A percentile compares a stretch with the other conserved stretches of the same genome.
Conservation (phyloP, 1,140 invertebrate genomes). For the Orius insidiosus region DNA sequence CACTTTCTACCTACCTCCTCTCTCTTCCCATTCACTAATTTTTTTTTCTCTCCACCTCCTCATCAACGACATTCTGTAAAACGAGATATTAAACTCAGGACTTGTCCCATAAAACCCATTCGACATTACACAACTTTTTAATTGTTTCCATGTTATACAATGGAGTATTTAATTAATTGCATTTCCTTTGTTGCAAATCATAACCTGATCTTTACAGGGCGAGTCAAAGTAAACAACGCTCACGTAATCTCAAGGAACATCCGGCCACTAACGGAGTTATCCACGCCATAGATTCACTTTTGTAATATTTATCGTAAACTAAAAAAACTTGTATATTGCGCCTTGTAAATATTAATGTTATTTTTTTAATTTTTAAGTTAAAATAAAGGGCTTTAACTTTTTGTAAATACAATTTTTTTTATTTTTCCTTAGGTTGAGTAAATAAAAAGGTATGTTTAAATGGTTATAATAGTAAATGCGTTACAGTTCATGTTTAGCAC, state of each 20-base stretch:
- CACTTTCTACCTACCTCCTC: too few species aligned
- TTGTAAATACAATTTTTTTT: neutral
- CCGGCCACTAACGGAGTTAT: constrained; percentile 74
- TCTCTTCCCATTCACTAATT: too few species aligned
- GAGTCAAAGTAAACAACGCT: constrained; percentile 28
- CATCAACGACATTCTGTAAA: too few species aligned
- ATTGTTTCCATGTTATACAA: neutral
- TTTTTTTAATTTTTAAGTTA: constrained; percentile 8
- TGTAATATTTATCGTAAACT: constrained; percentile 27
- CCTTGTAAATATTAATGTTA: constrained; percentile 11
- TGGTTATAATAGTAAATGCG: neutral
- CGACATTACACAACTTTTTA: neutral
- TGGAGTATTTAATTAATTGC: neutral
- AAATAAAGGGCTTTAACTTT: too few species aligned
- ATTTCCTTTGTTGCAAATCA: constrained; percentile 5
- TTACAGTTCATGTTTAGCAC: constrained; percentile 14
- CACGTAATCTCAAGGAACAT: constrained; percentile 62
- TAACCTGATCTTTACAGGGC: constrained; percentile 36
- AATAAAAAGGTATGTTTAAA: neutral
- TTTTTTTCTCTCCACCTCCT: too few species aligned
- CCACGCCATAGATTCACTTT: constrained; percentile 59
- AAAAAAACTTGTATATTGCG: neutral
- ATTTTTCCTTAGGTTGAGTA: neutral
- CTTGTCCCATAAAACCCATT: too few species aligned
- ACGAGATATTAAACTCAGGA: too few species aligned